Base-by-base conservation (phyloP, 2,888 invertebrate genomes). In the Brachypalpus laphriformis region DNA sequence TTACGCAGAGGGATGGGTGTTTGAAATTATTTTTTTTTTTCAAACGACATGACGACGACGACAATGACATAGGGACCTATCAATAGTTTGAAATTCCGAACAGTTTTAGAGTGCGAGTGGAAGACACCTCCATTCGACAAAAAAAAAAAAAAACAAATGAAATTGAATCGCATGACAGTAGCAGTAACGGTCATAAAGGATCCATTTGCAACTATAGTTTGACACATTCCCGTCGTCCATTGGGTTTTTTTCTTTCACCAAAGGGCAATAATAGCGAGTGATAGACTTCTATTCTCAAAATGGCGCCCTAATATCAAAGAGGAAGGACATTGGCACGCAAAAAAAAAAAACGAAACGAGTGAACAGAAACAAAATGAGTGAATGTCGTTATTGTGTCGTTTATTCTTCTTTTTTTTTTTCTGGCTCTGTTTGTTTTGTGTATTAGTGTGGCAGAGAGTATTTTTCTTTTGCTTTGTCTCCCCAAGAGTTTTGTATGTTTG, bases 171-270 rank as follows among this genome's bases (percentile, higher is more conserved):
- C 63, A 61, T 56, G 42, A 14, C 56, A 49, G 47, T 18, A 61
- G 61, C 68, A 72, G 71, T 63, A 49, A 76, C 57, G 66, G 61
- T 68, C 66, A 77, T 82, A 77, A 82, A 77, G 72, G 61, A 82
- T 47, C 77, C 71, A 82, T 82, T 82, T 82, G 82, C 72, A 47
- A 68, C 66, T 56, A 61, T 72, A 72, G 66, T 68, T 77, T 82
- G 82, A 82, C 77, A 77, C 77, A 72, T 82, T 65, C 45, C 54
- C 59, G 49, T 65, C 56, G 61, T 61, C 40, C 42, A 25, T 57
- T 59, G 6, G 16, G 45, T 57, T 31, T 7, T 70, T 45, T 63
- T 34, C 42, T 51, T 34, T 71, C 59, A 47, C 42, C 70, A 63
- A 56, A 47, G 37, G 70, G 56, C 71, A 72, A 66, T 72, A 54